Conservation (phyloP, 2,797 vertebrate genomes). For the Sphenopsis melanotis region DNA sequence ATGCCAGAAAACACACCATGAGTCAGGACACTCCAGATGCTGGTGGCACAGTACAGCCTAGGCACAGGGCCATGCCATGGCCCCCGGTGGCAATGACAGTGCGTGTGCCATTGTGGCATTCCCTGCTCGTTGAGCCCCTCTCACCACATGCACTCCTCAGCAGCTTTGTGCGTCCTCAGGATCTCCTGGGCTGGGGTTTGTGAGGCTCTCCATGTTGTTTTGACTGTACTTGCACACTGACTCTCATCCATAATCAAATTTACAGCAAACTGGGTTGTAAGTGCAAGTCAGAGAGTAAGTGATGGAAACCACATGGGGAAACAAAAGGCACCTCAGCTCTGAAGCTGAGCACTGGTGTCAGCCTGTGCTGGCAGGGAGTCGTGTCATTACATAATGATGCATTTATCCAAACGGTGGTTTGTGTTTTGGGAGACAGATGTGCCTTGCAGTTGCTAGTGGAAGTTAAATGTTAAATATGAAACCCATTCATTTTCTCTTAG, state of each 20-base stretch:
- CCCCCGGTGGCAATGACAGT: fast-evolving
- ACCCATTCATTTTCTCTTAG: slow-evolving; percentile 70
- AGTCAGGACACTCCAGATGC: not conserved
- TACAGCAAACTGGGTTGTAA: not conserved
- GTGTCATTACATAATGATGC: slow-evolving; percentile 19
- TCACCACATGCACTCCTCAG: not conserved
- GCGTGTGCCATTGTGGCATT: not conserved
- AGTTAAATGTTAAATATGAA: slow-evolving; percentile 55
- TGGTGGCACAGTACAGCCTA: not conserved
- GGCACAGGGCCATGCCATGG: not conserved
- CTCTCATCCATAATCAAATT: not conserved
- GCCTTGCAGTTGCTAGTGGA: slow-evolving; percentile 54
- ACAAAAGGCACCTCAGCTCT: slow-evolving; percentile 2
- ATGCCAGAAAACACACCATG: not conserved
- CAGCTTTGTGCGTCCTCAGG: not conserved
- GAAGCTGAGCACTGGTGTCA: not conserved
- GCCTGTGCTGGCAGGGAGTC: slow-evolving; percentile 21
- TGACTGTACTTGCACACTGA: not conserved
- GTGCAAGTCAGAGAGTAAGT: not conserved
- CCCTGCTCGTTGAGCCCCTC: fast-evolving
- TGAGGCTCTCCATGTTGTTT: not conserved
- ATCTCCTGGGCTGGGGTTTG: not conserved
- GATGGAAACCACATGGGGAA: not conserved
- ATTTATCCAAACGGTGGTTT: not conserved
- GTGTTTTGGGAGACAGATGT: slow-evolving; percentile 52